Percentiles rank a stretch among this genome's conserved stretches.
These are phyloP conservation scores for Nyctibius grandis DNA, from an alignment of 2,797 vertebrate genomes.

Conservation along the genomic window DNA sequence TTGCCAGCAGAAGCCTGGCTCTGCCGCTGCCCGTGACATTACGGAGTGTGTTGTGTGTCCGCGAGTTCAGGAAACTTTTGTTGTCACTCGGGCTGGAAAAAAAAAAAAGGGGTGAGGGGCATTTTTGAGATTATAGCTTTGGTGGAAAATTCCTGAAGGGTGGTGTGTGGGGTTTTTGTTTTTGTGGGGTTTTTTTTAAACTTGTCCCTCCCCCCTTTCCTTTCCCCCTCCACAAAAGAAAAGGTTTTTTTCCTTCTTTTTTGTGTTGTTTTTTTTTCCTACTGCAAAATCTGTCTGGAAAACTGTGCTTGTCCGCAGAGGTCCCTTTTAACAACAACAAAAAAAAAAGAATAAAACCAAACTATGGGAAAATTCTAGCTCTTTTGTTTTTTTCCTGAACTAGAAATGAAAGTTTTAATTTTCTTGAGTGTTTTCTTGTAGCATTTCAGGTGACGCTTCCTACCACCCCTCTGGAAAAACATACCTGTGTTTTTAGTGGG, in stretches of 20 bases:
- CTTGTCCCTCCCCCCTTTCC: neutral
- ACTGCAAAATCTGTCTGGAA: neutral
- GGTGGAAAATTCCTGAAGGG: conserved; percentile 60
- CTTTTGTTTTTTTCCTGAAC: neutral
- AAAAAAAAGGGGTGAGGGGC: neutral
- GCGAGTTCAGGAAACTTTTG: conserved; percentile 11
- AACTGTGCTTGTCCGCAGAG: neutral
- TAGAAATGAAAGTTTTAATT: neutral
- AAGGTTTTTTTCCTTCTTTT: fast-evolving
- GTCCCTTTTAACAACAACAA: neutral
- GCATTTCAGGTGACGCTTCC: neutral
- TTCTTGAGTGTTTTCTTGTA: neutral
- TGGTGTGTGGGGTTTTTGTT: neutral
- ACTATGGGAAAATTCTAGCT: neutral
- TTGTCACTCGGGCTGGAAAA: neutral
- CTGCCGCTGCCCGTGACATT: neutral
- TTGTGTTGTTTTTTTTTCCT: neutral
- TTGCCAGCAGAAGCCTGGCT: neutral
- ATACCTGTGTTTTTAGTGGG: neutral
- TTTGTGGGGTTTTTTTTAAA: neutral
- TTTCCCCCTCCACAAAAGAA: neutral
- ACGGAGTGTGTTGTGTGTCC: neutral
- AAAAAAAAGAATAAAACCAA: neutral
- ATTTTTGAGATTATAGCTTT: neutral
- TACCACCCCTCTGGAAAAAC: neutral